Evolutionary conservation across 2,888 invertebrate species (phyloP).

Genomic region (Eupithecia pulchellata): DNA sequence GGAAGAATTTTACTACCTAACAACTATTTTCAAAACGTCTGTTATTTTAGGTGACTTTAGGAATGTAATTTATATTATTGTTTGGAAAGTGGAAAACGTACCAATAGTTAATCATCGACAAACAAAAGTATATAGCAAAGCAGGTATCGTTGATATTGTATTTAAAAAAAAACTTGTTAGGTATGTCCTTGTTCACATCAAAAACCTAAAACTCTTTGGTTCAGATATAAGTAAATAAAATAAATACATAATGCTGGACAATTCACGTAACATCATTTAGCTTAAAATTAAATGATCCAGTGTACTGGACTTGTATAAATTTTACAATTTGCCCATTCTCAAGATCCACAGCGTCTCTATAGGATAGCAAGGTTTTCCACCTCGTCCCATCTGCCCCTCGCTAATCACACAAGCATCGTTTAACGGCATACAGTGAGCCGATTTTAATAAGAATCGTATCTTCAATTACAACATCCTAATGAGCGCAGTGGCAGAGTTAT

Average conservation of each 20-base stretch:
- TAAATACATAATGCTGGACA: neutral
- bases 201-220: too few relatives aligned
- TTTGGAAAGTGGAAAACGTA: neutral
- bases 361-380: neutral
- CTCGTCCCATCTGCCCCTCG: slow-evolving; percentile 15
- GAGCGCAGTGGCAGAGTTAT: slow-evolving; percentile 25
- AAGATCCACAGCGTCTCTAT: neutral
- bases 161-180: too few relatives aligned
- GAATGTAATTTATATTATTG: too few relatives aligned
- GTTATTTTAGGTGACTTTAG: too few relatives aligned
- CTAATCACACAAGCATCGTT: slow-evolving; percentile 22
- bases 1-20: neutral
- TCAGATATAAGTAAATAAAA: too few relatives aligned
- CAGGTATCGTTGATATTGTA: too few relatives aligned
- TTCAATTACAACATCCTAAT: slow-evolving; percentile 36
- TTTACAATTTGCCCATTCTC: neutral
- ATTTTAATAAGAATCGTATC: slow-evolving; percentile 31
- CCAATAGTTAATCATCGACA: neutral
- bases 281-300: neutral
- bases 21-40: neutral
- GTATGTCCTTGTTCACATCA: too few relatives aligned
- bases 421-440: slow-evolving; percentile 29
- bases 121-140: too few relatives aligned
- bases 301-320: neutral
- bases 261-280: neutral